Percentiles rank a stretch among this genome's conserved stretches.
Evolutionary conservation across 2,888 invertebrate genomes (phyloP).

Genomic region (Ditylenchus weischeri): DNA sequence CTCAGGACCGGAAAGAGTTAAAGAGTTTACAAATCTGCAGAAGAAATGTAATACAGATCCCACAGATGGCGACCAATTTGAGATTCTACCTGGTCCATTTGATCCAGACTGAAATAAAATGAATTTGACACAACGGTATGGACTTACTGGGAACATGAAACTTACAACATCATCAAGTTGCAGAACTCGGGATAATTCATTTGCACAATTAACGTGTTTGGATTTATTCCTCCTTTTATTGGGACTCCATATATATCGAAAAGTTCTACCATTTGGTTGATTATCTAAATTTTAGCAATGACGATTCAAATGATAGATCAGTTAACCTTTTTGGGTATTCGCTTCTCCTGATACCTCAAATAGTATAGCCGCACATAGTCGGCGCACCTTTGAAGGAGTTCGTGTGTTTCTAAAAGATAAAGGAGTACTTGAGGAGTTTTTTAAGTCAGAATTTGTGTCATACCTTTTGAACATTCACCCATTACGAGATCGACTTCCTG

Average conservation of each 20-base stretch:
- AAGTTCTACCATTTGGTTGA: neutral
- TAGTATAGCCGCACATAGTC: too few relatives aligned
- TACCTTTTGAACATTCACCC: too few relatives aligned
- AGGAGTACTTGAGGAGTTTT: too few relatives aligned
- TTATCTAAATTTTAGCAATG: neutral
- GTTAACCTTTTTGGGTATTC: too few relatives aligned
- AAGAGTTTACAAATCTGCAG: slow-evolving; percentile 8
- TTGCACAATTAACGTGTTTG: neutral
- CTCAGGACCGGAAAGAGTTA: neutral
- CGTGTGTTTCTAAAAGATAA: too few relatives aligned
- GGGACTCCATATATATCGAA: neutral
- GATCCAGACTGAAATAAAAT: slow-evolving; percentile 12
- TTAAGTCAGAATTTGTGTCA: too few relatives aligned
- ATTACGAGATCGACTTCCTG: too few relatives aligned
- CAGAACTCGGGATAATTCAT: slow-evolving; percentile 1
- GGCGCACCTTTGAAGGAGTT: too few relatives aligned
- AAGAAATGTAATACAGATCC: slow-evolving; percentile 16
- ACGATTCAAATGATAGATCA: too few relatives aligned
- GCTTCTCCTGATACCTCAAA: too few relatives aligned
- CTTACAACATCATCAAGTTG: slow-evolving; percentile 2
- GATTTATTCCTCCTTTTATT: neutral
- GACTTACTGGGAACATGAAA: neutral
- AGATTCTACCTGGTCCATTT: neutral
- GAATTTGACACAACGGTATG: neutral
- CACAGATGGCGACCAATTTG: slow-evolving; percentile 5